Percentiles rank a stretch among this genome's conserved stretches.
These are phyloP conservation scores for Apantesis nais DNA, from an alignment of 2,888 invertebrate species.

Conservation along the genomic window DNA sequence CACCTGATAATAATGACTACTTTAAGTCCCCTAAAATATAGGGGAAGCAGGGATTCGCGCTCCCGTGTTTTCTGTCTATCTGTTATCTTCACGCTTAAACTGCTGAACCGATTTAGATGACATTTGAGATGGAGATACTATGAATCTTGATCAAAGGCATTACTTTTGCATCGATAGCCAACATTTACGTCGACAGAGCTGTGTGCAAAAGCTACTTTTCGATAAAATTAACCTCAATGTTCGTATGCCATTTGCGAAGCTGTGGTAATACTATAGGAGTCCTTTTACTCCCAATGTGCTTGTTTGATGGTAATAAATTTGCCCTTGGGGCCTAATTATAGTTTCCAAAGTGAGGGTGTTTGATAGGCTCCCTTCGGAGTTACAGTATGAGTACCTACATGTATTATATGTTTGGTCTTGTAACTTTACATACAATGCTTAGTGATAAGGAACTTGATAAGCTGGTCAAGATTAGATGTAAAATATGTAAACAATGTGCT, in stretches of 20 bases:
- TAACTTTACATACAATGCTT: neutral
- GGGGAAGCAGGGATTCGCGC: no score
- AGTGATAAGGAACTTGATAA: no score
- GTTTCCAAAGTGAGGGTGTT: neutral
- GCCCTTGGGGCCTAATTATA: neutral
- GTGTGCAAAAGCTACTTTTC: neutral
- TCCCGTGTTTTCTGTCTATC: no score
- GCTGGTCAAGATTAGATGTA: neutral
- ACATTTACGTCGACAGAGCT: no score
- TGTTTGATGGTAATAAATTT: neutral
- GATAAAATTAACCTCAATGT: no score
- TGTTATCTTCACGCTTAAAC: no score
- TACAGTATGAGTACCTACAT: neutral
- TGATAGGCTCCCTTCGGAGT: neutral
- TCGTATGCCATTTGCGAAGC: neutral
- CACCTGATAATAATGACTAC: no score
- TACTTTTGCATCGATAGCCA: no score
- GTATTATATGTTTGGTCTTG: neutral
- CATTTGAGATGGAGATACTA: no score
- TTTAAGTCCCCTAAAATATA: no score
- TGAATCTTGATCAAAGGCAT: no score
- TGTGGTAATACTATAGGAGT: neutral
- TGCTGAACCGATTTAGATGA: no score
- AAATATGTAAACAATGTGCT: neutral
- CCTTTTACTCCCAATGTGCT: neutral